Base-by-base conservation (phyloP, 1,140 invertebrate species). In the Drosophila bipectinata region DNA sequence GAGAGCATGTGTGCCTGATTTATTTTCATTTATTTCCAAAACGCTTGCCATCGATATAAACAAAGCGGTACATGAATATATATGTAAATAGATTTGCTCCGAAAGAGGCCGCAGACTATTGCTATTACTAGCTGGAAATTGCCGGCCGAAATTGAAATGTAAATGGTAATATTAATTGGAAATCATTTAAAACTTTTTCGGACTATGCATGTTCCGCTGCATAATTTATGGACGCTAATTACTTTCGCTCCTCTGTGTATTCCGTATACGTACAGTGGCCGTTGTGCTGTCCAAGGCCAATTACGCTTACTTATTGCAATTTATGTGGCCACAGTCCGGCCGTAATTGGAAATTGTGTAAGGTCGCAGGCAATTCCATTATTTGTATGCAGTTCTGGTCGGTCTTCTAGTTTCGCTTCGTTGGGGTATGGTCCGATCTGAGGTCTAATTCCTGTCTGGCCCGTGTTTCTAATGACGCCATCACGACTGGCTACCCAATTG, bases 271-370 rank as follows among this genome's bases (percentile, higher is more conserved):
- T 12, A 10, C 34, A 37, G 10, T n/a, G 34, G 10, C 34, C 34
- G 34, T 37, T 12, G 34, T 69, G 66, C 66, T 69, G 63, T 57
- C 66, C 66, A 69, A 69, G 66, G 66, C 63, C 63, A 69, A 69
- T 69, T 69, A 69, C 66, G 66, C 63, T 69, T 69, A 69, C 66
- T 69, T 69, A 69, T 69, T 69, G 66, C 66, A 69, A 69, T 69
- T 69, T 69, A 69, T 69, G 66, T 69, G 66, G 66, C 63, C 66
- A 56, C 63, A 68, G 66, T 69, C 44, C 63, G 64, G 66, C 66
- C 63, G 66, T 69, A 69, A 69, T 69, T 69, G 66, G 66, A 69
- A 69, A 69, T 69, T 69, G 66, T 69, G 66, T 69, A 69, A 69
- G 66, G 66, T 69, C 66, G 66, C 66, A 55, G 63, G 51, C 63